Percentiles rank a stretch among this genome's conserved stretches.
Evolutionary conservation across 2,797 vertebrate genomes (phyloP).

Genomic region (Benthosema pterotum): DNA sequence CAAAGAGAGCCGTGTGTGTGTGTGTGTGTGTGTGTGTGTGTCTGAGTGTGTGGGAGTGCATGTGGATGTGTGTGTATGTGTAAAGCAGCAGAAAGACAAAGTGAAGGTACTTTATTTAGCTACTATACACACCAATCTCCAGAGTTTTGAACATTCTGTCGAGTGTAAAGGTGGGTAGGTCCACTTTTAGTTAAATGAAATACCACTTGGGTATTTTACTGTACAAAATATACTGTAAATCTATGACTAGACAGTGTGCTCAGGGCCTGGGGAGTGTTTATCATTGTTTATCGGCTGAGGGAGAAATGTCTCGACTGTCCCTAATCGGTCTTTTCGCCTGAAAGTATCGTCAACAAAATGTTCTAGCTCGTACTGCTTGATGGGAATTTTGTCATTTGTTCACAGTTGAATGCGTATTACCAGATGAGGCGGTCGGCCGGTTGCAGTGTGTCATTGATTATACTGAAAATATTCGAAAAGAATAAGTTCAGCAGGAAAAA

Average conservation of each 20-base stretch:
- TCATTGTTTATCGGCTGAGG: slow-evolving; percentile 66
- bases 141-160: too few relatives aligned
- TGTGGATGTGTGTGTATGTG: not conserved
- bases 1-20: slow-evolving; percentile 2
- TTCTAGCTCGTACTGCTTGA: slow-evolving; percentile 35
- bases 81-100: slow-evolving; percentile 10
- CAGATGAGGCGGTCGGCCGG: slow-evolving; percentile 1
- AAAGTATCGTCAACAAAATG: slow-evolving; percentile 26
- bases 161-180: too few relatives aligned
- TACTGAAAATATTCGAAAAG: too few relatives aligned
- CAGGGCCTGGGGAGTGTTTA: slow-evolving; percentile 59
- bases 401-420: slow-evolving; percentile 17
- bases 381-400: slow-evolving; percentile 36
- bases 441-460: not conserved
- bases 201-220: too few relatives aligned
- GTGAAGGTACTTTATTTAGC: slow-evolving; percentile 51
- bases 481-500: too few relatives aligned
- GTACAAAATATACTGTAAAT: slow-evolving; percentile 13
- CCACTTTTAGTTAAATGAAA: too few relatives aligned
- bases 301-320: slow-evolving; percentile 42
- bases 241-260: too few relatives aligned
- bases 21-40: slow-evolving; percentile 13
- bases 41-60: not conserved
- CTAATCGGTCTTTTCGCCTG: slow-evolving; percentile 48
- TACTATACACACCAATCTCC: too few relatives aligned